A percentile compares a stretch with the other conserved stretches of the same genome.
Evolutionary conservation across 2,113 vertebrate genomes (phyloP).

Genomic region (Lepisosteus oculatus): DNA sequence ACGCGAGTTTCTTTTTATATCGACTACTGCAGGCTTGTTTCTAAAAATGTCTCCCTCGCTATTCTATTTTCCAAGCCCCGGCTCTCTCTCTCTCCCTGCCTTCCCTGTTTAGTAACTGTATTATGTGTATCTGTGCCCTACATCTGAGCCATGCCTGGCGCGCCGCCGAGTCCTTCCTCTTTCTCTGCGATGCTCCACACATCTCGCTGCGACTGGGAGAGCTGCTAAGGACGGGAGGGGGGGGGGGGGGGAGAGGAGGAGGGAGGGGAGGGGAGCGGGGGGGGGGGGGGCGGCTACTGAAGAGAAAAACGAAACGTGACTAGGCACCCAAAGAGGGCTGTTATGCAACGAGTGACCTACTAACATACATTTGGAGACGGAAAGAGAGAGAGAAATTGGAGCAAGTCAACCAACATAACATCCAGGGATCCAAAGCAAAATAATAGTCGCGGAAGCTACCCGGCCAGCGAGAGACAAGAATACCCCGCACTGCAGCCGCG

Average conservation of each 20-base stretch:
- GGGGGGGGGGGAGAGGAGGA: constrained; percentile 30
- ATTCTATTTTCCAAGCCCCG: constrained; percentile 23
- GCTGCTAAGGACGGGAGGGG: constrained; percentile 44
- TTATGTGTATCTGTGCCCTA: constrained; percentile 37
- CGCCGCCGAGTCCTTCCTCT: constrained; percentile 36
- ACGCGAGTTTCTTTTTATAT: constrained; percentile 5
- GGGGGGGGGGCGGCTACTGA: constrained; percentile 30
- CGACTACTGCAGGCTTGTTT: constrained; percentile 22
- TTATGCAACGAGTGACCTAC: constrained; percentile 81
- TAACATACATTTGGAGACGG: constrained; percentile 72
- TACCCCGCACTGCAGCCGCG: constrained; percentile 26
- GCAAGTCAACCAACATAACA: constrained; percentile 62
- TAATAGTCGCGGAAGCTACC: constrained; percentile 44
- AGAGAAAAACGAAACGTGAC: constrained; percentile 67
- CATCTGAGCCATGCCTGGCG: constrained; percentile 37
- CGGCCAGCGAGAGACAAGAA: constrained; percentile 31
- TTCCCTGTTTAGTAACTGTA: constrained; percentile 38
- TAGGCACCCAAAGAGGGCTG: constrained; percentile 68
- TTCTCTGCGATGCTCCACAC: constrained; percentile 10
- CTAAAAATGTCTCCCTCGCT: constrained; percentile 29
- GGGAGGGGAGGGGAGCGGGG: constrained; percentile 30
- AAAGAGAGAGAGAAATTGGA: constrained; percentile 46
- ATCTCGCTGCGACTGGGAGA: constrained; percentile 38
- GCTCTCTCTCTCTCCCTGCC: constrained; percentile 15
- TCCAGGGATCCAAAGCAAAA: constrained; percentile 46